phyloP scores from a whole-genome alignment of 2,888 invertebrate species.

The Mimumesa dahlbomi region DNA sequence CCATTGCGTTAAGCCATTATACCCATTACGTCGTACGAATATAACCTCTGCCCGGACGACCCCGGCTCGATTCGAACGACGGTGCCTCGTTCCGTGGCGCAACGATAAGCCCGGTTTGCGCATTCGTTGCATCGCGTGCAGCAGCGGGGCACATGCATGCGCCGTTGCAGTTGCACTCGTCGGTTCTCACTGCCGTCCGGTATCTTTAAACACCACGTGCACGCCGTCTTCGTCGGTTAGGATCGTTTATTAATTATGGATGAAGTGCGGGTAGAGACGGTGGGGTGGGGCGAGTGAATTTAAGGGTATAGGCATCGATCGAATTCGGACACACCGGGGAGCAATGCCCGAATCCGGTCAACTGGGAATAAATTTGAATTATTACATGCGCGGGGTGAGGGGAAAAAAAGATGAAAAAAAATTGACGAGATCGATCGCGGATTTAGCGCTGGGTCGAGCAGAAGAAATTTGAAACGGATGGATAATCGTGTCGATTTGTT shows the following conservation, averaged over 20 bases:
- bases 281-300: conserved; percentile 40
- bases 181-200: background rate
- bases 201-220: conserved; percentile 31
- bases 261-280: conserved; percentile 31
- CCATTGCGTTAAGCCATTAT: conserved; percentile 51
- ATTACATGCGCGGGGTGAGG: background rate
- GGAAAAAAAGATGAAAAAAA: too few relatives aligned
- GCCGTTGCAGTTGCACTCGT: conserved; percentile 24
- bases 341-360: conserved; percentile 14
- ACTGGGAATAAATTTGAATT: conserved; percentile 10
- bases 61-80: conserved; percentile 24
- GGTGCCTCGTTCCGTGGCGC: conserved; percentile 17
- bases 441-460: too few relatives aligned
- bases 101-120: conserved; percentile 24
- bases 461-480: too few relatives aligned
- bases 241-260: conserved; percentile 70
- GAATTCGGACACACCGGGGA: conserved; percentile 7
- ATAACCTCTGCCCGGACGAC: conserved; percentile 31
- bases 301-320: conserved; percentile 50
- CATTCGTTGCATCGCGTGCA: conserved; percentile 61
- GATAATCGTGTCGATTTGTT: too few relatives aligned
- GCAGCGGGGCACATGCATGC: conserved; percentile 33
- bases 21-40: conserved; percentile 54
- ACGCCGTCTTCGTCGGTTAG: conserved; percentile 44
- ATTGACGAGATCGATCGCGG: too few relatives aligned